These are phyloP conservation scores for Myrmecobius fasciatus DNA, from an alignment of 2,113 vertebrate species.

Conservation along the genomic window DNA sequence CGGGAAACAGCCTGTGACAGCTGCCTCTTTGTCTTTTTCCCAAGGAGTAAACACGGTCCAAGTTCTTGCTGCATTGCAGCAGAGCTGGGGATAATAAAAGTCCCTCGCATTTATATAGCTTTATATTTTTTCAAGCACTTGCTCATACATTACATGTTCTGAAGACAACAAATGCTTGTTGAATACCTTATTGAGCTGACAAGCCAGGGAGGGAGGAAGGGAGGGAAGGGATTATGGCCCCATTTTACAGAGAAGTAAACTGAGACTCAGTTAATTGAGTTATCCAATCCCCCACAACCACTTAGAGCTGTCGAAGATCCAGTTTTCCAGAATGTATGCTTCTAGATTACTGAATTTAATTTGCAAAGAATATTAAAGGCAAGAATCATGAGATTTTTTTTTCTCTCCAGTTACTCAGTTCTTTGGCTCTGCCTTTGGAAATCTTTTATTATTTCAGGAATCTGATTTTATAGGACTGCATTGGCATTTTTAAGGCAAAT, in stretches of 20 bases:
- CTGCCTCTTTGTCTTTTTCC: background rate
- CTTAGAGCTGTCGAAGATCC: background rate
- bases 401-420: background rate
- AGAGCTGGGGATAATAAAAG: slow-evolving; percentile 1
- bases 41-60: background rate
- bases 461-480: background rate
- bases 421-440: background rate
- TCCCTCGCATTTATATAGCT: background rate
- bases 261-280: background rate
- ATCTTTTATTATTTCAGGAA: background rate
- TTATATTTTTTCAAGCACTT: slow-evolving; percentile 1
- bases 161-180: background rate
- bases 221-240: background rate
- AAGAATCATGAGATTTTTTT: background rate
- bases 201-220: background rate
- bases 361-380: background rate
- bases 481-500: background rate
- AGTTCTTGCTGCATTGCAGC: background rate
- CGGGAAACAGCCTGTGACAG: background rate
- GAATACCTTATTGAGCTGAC: background rate
- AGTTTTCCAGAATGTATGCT: background rate
- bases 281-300: background rate
- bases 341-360: background rate
- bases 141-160: background rate
- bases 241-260: background rate